phyloP scores from a whole-genome alignment of 2,888 invertebrate genomes.

The Spisula solida region DNA sequence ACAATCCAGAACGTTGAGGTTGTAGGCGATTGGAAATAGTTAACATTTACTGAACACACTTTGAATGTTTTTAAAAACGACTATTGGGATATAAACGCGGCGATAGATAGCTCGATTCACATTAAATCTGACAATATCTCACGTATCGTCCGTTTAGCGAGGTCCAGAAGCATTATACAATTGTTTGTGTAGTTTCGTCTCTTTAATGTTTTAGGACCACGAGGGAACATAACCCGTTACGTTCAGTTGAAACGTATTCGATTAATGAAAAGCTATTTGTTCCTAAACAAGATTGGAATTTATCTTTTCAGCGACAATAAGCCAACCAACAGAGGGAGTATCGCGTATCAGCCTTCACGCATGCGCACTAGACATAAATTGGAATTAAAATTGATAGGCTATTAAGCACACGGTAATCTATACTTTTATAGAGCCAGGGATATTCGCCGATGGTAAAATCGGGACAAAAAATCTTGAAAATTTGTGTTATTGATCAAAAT shows the following conservation, averaged over 20 bases:
- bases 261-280: background rate
- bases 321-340: background rate
- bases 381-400: background rate
- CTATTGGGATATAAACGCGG: background rate
- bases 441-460: no score
- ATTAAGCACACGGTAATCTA: no score
- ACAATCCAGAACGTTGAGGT: no score
- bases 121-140: background rate
- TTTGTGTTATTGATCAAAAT: no score
- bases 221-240: background rate
- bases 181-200: background rate
- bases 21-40: no score
- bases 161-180: background rate
- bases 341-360: background rate
- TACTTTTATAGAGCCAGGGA: no score
- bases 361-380: background rate
- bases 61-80: background rate
- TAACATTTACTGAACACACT: background rate
- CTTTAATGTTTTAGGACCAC: background rate
- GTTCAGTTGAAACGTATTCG: background rate
- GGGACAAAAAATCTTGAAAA: no score
- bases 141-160: background rate
- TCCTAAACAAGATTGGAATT: background rate
- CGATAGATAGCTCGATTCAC: background rate
- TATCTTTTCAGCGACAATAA: constrained; percentile 4